phyloP scores from a whole-genome alignment of 2,797 vertebrate species.

The Pogoniulus pusillus region DNA sequence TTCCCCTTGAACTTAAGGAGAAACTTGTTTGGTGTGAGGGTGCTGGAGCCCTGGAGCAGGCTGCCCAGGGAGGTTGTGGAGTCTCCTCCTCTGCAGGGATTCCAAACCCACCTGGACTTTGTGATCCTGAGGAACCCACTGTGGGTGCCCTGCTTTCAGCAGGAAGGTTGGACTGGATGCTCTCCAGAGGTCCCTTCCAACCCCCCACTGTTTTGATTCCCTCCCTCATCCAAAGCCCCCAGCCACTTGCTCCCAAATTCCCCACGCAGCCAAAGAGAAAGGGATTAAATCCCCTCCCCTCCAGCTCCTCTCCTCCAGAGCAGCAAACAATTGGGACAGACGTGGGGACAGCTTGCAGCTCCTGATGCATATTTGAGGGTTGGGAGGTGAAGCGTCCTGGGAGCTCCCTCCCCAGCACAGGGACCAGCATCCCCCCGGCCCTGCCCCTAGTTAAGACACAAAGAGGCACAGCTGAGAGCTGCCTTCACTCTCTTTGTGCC shows the following conservation, averaged over 20 bases:
- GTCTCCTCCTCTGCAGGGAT: no score
- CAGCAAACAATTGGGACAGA: not conserved
- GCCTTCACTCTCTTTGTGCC: not conserved
- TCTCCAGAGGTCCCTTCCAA: no score
- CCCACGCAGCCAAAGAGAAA: not conserved
- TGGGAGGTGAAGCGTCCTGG: not conserved
- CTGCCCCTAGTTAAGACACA: not conserved
- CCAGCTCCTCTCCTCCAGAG: not conserved
- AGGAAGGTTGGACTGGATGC: no score
- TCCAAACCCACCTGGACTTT: no score
- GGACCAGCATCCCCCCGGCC: not conserved
- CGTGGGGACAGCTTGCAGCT: not conserved
- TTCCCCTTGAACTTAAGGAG: no score
- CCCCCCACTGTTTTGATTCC: not conserved
- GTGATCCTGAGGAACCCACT: no score
- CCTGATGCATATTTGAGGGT: not conserved
- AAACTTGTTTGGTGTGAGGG: no score
- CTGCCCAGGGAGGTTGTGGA: no score
- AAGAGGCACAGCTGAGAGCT: not conserved
- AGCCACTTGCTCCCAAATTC: not conserved
- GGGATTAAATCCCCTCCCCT: not conserved
- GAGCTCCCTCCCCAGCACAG: not conserved
- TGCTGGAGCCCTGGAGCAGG: no score
- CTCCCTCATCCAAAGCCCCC: not conserved
- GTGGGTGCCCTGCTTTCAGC: no score